phyloP scores from a whole-genome alignment of 2,113 vertebrate genomes.

The Poicephalus meyeri region DNA sequence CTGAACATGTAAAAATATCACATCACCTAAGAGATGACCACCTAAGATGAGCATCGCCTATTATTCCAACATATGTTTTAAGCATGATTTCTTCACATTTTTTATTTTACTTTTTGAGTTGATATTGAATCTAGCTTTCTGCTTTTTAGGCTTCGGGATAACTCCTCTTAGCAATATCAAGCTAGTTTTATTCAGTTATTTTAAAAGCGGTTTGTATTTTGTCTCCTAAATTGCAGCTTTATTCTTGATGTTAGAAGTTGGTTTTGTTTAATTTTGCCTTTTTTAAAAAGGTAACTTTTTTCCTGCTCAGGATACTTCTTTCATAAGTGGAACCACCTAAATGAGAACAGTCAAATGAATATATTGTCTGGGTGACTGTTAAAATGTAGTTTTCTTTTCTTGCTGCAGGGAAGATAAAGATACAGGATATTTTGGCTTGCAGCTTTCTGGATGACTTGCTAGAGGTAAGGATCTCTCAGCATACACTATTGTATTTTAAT shows the following conservation, averaged over 20 bases:
- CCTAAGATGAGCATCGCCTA: background rate
- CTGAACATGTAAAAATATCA: background rate
- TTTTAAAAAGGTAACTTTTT: background rate
- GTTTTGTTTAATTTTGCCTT: background rate
- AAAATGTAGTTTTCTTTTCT: constrained; percentile 18
- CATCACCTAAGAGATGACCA: background rate
- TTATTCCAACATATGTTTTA: background rate
- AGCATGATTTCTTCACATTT: background rate
- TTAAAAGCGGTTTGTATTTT: background rate
- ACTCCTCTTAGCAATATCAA: background rate
- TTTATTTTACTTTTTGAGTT: background rate
- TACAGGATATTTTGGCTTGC: constrained; percentile 98
- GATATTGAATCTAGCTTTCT: background rate
- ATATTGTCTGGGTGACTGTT: background rate
- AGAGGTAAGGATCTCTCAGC: constrained; percentile 81
- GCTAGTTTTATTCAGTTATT: background rate
- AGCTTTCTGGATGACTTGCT: constrained; percentile 96
- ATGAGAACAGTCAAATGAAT: background rate
- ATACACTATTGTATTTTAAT: background rate
- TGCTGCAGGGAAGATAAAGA: constrained; percentile 94
- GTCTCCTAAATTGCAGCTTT: background rate
- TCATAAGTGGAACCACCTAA: background rate
- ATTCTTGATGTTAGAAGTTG: background rate
- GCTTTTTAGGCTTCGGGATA: background rate
- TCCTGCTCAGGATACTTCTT: background rate